A percentile compares a stretch with the other conserved stretches of the same genome.
phyloP scores from a whole-genome alignment of 2,888 invertebrate genomes.

The Eupithecia vulgata region DNA sequence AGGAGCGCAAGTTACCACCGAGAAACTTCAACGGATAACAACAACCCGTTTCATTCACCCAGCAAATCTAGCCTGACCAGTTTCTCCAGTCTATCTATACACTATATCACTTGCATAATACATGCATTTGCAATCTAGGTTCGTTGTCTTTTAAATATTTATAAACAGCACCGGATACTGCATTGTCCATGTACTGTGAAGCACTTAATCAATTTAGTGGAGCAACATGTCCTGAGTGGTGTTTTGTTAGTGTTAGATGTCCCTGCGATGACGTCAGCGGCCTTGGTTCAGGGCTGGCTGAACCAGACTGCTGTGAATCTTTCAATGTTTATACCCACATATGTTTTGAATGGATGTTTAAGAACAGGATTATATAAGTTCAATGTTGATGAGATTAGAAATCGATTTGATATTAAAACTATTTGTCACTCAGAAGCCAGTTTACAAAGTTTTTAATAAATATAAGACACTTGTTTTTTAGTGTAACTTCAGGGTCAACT shows the following conservation, averaged over 20 bases:
- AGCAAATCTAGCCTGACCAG: conserved; percentile 58
- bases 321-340: conserved; percentile 67
- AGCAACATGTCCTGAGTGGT: conserved; percentile 60
- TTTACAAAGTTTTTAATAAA: background rate
- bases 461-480: background rate
- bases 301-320: conserved; percentile 57
- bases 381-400: background rate
- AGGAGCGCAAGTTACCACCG: background rate
- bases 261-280: conserved; percentile 70
- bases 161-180: conserved; percentile 61
- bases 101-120: conserved; percentile 52
- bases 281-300: conserved; percentile 68
- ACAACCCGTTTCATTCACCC: conserved; percentile 40
- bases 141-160: conserved; percentile 58
- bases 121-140: conserved; percentile 61
- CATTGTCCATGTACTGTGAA: conserved; percentile 50
- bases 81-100: conserved; percentile 53
- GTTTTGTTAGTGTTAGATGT: conserved; percentile 51
- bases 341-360: conserved; percentile 38
- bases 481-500: conserved; percentile 9
- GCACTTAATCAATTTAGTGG: conserved; percentile 72
- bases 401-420: background rate
- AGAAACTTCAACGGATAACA: conserved; percentile 24
- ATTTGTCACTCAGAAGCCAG: background rate
- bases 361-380: conserved; percentile 13